Base-by-base conservation (phyloP, 2,797 vertebrate species). In the Hapalemur alaotrensis region DNA sequence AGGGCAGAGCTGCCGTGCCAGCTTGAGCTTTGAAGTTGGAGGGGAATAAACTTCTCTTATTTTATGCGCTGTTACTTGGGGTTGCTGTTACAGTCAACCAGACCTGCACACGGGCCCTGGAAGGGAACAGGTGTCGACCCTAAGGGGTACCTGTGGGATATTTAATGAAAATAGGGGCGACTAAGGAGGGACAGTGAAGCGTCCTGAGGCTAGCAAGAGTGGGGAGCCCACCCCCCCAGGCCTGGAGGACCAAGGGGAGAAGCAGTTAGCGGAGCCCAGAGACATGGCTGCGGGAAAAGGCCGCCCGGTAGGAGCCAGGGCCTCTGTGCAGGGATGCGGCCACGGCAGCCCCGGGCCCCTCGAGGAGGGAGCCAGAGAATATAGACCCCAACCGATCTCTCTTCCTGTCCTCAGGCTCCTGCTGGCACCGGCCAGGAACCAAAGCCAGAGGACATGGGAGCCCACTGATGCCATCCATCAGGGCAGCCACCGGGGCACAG, bases 401-500 rank as follows among this genome's bases (percentile, higher is more conserved):
- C 61, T 69, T 73, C 52, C 59, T 15, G 30, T 32, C 67, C 73
- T 63, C 35, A 4, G 25, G 20, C 57, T 87, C 69, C 41, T 14
- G 63, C 35, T 15, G 38, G 67, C 48, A 70, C 46, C 59, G 70
- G 28, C 94, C 72, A 30, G 4, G n/a, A n/a, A 25, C 59, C 15
- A 67, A 67, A n/a, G 38, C 46, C 79, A 61, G 95, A 76, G 76
- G 78, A 79, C 90, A 48, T 38, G 54, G 25, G 50, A 73, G 14
- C n/a, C 73, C 46, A 14, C 1, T 0, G 73, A n/a, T 6, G 35
- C 57, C 32, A 2, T 43, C 86, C 43, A 25, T 63, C 25, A 18
- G 52, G 41, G 25, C 10, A 3, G 43, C 43, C 14, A 4, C 0
- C 0, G 0, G 57, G 38, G 12, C 43, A 14, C 8, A 1, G 43